Conservation (phyloP, 2,113 vertebrate species). For the human (Homo sapiens) region DNA sequence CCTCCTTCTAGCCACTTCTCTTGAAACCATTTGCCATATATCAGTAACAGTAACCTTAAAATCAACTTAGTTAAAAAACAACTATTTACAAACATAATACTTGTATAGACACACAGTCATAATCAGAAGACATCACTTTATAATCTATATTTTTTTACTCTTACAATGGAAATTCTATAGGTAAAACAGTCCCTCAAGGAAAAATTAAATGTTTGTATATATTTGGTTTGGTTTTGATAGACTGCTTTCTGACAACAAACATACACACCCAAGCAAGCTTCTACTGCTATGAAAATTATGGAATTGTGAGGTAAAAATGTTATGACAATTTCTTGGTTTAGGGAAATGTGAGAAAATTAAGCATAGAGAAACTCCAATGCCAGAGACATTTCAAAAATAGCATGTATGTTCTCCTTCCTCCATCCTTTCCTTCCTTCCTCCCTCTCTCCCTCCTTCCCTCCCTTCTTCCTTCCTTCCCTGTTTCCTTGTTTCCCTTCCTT, state of each 20-base stretch:
- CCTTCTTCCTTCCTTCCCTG: accelerated
- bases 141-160: background rate
- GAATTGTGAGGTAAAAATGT: background rate
- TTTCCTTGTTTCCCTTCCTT: no score
- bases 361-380: background rate
- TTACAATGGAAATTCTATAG: background rate
- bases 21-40: background rate
- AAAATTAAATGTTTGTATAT: background rate
- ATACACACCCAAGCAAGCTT: background rate
- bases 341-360: background rate
- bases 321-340: background rate
- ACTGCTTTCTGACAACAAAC: background rate
- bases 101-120: background rate
- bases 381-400: background rate
- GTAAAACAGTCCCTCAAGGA: background rate
- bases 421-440: background rate
- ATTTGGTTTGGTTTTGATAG: background rate
- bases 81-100: background rate
- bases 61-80: background rate
- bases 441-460: accelerated
- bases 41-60: background rate
- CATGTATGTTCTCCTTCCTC: background rate
- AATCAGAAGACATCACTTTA: background rate
- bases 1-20: background rate
- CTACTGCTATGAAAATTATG: background rate